These are phyloP conservation scores for Cryptophagus acutangulus DNA, from an alignment of 2,888 invertebrate genomes.

Conservation along the genomic window DNA sequence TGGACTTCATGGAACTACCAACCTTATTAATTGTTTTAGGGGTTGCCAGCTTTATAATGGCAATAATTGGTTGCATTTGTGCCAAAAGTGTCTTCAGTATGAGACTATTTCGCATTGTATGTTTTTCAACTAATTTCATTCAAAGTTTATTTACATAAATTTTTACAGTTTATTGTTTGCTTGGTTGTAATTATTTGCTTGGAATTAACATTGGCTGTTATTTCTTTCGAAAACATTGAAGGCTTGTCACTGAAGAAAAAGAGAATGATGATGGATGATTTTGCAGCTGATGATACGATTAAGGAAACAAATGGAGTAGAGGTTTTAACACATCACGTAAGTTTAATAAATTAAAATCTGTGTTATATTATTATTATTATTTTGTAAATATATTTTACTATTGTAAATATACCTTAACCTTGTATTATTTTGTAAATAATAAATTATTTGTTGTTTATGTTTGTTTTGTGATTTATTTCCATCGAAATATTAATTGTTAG, in stretches of 20 bases:
- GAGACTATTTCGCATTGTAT: conserved; percentile 27
- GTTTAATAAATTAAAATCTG: too few relatives aligned
- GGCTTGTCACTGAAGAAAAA: conserved; percentile 40
- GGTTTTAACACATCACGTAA: too few relatives aligned
- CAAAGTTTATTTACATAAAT: not conserved
- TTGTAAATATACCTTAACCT: too few relatives aligned
- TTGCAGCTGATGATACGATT: too few relatives aligned
- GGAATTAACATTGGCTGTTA: conserved; percentile 60
- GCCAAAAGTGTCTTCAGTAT: conserved; percentile 30
- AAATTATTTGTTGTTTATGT: too few relatives aligned
- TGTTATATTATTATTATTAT: too few relatives aligned
- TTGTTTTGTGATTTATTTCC: too few relatives aligned
- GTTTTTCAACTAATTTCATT: conserved; percentile 7
- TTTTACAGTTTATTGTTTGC: conserved; percentile 61
- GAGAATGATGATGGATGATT: conserved; percentile 18
- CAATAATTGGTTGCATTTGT: conserved; percentile 32
- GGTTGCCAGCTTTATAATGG: conserved; percentile 50
- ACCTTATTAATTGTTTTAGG: conserved; percentile 63
- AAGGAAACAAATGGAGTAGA: too few relatives aligned
- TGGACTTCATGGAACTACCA: conserved; percentile 50
- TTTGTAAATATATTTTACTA: too few relatives aligned
- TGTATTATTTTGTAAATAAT: too few relatives aligned
- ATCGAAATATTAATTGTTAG: too few relatives aligned
- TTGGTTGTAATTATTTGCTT: conserved; percentile 61
- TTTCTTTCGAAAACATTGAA: conserved; percentile 53